Percentiles rank a stretch among this genome's conserved stretches.
Evolutionary conservation across 2,888 invertebrate genomes (phyloP).

Genomic region (Latrodectus hesperus): DNA sequence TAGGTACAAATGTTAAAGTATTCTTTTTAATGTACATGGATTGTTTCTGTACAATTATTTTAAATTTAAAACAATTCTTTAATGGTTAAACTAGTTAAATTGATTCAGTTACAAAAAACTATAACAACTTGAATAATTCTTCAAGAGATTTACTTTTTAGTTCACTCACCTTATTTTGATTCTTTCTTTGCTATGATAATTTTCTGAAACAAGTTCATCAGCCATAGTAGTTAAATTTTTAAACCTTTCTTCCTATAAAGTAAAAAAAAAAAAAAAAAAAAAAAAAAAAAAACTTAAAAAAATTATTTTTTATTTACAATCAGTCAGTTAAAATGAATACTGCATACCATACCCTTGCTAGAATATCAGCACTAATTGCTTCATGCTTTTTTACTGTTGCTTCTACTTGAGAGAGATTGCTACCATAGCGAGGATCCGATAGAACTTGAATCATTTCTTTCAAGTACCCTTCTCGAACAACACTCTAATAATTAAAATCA

Average conservation of each 20-base stretch:
- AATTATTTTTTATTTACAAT: neutral
- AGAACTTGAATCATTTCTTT: constrained; percentile 98
- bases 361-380: constrained; percentile 96
- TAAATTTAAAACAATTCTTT: no score
- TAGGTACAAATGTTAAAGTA: no score
- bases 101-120: no score
- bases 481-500: constrained; percentile 78
- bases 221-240: constrained; percentile 95
- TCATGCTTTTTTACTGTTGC: constrained; percentile 99
- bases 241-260: constrained; percentile 87
- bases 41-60: no score
- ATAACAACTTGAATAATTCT: no score
- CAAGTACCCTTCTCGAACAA: constrained; percentile 93
- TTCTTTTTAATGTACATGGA: no score
- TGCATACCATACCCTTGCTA: constrained; percentile 81
- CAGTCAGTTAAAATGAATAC: neutral
- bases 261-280: constrained; percentile 20
- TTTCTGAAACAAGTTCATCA: constrained; percentile 90
- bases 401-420: constrained; percentile 93
- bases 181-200: constrained; percentile 90
- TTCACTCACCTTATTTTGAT: constrained; percentile 78
- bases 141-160: no score
- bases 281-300: constrained; percentile 25
- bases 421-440: constrained; percentile 92
- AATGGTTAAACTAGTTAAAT: no score